Evolutionary conservation across 2,888 invertebrate species (phyloP).

Genomic region (Lomographa bimaculata): DNA sequence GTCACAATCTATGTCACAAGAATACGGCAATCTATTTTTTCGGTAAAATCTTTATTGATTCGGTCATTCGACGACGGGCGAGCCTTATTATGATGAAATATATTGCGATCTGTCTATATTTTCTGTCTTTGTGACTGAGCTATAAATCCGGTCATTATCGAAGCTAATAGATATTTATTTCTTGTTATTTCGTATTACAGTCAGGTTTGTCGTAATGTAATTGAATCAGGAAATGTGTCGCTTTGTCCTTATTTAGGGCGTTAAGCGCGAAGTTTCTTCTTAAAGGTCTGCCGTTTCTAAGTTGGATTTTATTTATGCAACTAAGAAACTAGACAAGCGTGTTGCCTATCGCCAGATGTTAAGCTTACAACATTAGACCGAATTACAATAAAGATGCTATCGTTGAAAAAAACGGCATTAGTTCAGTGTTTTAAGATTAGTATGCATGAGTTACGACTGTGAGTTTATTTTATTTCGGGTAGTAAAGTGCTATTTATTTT

Average conservation of each 20-base stretch:
- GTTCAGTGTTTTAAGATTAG: background rate
- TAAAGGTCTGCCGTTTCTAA: no score
- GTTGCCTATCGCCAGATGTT: no score
- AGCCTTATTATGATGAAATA: conserved; percentile 42
- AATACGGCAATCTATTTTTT: conserved; percentile 52
- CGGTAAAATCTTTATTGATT: conserved; percentile 48
- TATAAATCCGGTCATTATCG: conserved; percentile 47
- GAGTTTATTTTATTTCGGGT: no score
- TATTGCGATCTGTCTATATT: conserved; percentile 44
- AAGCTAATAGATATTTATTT: conserved; percentile 49
- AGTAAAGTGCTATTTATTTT: no score
- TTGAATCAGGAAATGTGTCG: conserved; percentile 25
- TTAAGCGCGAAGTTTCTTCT: conserved; percentile 15
- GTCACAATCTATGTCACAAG: conserved; percentile 57
- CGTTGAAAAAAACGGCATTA: background rate
- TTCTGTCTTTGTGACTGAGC: conserved; percentile 39
- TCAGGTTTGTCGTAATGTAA: conserved; percentile 32
- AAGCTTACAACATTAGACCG: no score
- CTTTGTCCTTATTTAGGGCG: conserved; percentile 12
- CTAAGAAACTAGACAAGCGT: no score
- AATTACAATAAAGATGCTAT: no score
- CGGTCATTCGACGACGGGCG: conserved; percentile 39
- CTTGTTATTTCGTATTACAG: conserved; percentile 41
- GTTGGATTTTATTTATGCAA: no score
- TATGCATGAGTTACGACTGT: no score